A percentile compares a stretch with the other conserved stretches of the same genome.
Evolutionary conservation across 2,113 vertebrate genomes (phyloP).

Genomic region (Neodontobutis hainanensis): DNA sequence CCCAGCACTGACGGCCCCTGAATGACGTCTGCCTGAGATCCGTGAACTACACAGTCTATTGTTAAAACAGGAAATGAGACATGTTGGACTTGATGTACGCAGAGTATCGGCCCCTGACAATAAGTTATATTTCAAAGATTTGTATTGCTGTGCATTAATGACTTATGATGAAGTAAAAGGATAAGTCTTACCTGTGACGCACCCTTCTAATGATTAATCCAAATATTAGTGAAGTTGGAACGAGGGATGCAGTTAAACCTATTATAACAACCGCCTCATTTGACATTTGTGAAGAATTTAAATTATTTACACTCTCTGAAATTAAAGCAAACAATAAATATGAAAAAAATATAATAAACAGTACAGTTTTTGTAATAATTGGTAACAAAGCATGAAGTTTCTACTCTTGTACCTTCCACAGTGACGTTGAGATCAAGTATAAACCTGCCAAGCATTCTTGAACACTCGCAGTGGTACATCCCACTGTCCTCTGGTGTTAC

Average conservation of each 20-base stretch:
- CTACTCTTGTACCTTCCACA: constrained; percentile 15
- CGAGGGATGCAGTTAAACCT: not conserved
- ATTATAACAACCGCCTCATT: rapidly evolving
- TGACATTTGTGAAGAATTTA: rapidly evolving
- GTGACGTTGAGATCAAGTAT: not conserved
- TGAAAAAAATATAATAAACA: no score
- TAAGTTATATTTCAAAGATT: not conserved
- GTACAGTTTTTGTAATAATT: not conserved
- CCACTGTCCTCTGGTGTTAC: constrained; percentile 34
- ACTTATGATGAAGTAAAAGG: no score
- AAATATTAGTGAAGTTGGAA: not conserved
- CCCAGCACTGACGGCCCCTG: not conserved
- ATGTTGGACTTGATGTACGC: not conserved
- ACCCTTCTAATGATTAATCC: not conserved
- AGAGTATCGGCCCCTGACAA: not conserved
- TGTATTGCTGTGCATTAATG: no score
- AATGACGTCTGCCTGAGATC: not conserved
- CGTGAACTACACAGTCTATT: not conserved
- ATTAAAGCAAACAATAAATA: not conserved
- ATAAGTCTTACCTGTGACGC: constrained; percentile 2
- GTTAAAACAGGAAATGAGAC: not conserved
- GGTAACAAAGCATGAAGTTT: not conserved
- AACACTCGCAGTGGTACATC: constrained; percentile 6
- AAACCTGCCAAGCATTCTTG: rapidly evolving
- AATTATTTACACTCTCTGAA: not conserved